Conservation (phyloP, 2,888 invertebrate species). For the Hesperia comma region DNA sequence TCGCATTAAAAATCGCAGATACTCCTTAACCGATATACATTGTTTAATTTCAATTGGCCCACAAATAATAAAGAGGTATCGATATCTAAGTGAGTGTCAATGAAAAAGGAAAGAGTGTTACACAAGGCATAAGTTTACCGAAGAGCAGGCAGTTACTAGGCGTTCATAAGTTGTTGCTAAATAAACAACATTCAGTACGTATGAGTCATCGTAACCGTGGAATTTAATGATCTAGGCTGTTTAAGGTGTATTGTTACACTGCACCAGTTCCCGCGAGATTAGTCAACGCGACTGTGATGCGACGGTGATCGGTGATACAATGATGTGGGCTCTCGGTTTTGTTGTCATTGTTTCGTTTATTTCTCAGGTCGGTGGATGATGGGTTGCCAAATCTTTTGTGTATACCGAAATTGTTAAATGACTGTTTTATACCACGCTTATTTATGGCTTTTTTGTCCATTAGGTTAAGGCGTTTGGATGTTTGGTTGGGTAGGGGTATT, state of each 20-base stretch:
- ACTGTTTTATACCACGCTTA: neutral
- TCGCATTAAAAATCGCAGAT: no score
- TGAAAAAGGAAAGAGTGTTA: no score
- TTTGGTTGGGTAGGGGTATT: no score
- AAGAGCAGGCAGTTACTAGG: no score
- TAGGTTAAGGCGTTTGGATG: no score
- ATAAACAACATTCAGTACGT: neutral
- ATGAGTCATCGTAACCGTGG: neutral
- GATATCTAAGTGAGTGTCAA: no score
- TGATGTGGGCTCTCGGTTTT: neutral
- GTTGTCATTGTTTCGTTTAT: slow-evolving; percentile 5
- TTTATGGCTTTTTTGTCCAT: no score
- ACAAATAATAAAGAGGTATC: no score
- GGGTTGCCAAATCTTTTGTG: slow-evolving; percentile 8
- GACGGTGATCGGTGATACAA: slow-evolving; percentile 6
- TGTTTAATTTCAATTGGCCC: no score
- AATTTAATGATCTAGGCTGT: neutral
- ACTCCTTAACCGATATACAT: no score
- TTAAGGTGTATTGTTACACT: slow-evolving; percentile 16
- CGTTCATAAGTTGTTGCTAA: neutral
- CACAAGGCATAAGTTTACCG: no score
- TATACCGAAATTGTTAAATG: neutral
- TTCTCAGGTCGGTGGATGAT: slow-evolving; percentile 6
- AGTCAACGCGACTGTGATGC: slow-evolving; percentile 12
- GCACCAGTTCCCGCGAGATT: slow-evolving; percentile 22